Base-by-base conservation (phyloP, 2,113 vertebrate genomes). In the Corydoras maculifer region DNA sequence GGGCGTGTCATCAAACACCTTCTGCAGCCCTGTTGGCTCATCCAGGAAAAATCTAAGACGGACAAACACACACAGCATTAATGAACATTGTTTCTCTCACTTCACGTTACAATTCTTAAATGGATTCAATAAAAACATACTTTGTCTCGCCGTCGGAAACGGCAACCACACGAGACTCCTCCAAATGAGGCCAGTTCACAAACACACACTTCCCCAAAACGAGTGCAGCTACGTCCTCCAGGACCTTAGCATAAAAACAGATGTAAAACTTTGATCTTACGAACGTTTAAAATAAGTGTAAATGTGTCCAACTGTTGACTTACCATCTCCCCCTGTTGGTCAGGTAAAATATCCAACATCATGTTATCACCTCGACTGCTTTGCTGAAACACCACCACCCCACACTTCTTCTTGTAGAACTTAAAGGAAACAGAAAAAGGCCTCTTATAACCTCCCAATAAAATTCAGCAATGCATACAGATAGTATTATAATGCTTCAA, bases 101-200 rank as follows among this genome's bases (percentile, higher is more conserved):
- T 43, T 4, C 35, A 43, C 35, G 2, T 43, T 43, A 43, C 35
- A 43, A 5, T 43, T 43, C 35, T 43, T 43, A 43, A 43, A 53
- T 3, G 13, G 13, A 53, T 2, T 10, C 51, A 53, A 14, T 10
- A 4, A 9, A 51, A 53, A 53, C 93, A 89, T 90, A 96, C 97
- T 91, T 98, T 2, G 89, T 92, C 70, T 97, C 91, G 72, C 94
- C 94, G 69, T 99, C 95, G n/a, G 93, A 95, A 75, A 98, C 89
- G 10, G 92, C 93, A 64, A 97, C 83, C 77, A 95, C 88, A 68
- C 95, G 91, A 66, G 96, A 95, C 89, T 99, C 96, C 87, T 97
- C 96, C 70, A 99, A 89, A 82, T 98, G 95, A 50, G 97, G 97
- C 97, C 97, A 99, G 82, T 95, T 97, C 71, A 99, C 94, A 80